Evolutionary conservation across 1,140 invertebrate genomes (phyloP), one percentile per base, ranked within the genome.

Genomic region (Macrocentrus cingulum): DNA sequence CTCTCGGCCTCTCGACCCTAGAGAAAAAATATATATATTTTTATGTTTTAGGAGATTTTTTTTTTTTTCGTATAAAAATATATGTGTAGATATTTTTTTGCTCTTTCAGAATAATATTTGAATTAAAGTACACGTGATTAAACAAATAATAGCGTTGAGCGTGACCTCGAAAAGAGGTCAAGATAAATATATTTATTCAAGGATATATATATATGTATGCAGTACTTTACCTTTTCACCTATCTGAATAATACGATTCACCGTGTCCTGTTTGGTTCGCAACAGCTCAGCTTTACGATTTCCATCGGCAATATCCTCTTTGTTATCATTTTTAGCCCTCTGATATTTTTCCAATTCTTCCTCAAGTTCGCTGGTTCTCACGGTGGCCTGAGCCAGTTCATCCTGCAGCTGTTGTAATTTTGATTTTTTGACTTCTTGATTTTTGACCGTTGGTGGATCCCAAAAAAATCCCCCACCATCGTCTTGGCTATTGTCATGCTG

Each of bases 211-310:
- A 4, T n/a, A n/a, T n/a, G n/a, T n/a, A n/a, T n/a, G n/a, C n/a
- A n/a, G n/a, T 29, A 4, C 25, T 48, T 57, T 57, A 79, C 76
- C 68, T 81, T 79, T 66, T 80, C 77, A 20, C 73, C 75, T 56
- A 77, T 77, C 66, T 77, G 74, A 46, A 80, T 76, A 36, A 80
- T 79, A 39, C 72, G 69, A 54, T 80, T 77, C 60, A 77, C 71
- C 66, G 79, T 77, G 19, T 80, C 76, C 59, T 79, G 79, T 49
- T 77, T 80, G 9, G 74, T 77, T 23, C 77, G 67, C 19, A 75
- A 49, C 13, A 76, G 49, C 51, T 78, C 75, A 1, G 68, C 62
- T 56, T 71, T 77, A n/a, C 73, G 70, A 61, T 74, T 67, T n/a
- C 67, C 67, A 18, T 77, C 77, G 18, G 63, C 48, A 45, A 66